A percentile compares a stretch with the other conserved stretches of the same genome.
phyloP scores from a whole-genome alignment of 2,888 invertebrate species.

The Eupsilia transversa region DNA sequence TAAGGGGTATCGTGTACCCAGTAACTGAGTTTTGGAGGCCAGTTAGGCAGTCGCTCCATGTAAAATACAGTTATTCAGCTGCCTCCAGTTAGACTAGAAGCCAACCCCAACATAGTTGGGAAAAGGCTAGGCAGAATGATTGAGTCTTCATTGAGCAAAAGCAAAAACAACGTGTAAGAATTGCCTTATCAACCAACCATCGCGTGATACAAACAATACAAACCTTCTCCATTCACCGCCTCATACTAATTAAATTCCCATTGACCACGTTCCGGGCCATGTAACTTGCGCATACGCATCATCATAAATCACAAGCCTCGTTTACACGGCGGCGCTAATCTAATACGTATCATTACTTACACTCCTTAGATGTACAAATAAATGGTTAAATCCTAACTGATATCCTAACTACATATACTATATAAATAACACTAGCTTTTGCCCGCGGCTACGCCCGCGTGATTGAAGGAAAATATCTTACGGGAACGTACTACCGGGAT shows the following conservation, averaged over 20 bases:
- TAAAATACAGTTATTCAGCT: neutral
- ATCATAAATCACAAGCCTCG: constrained; percentile 32
- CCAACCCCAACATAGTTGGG: neutral
- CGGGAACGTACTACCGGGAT: too few relatives aligned
- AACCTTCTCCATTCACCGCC: too few relatives aligned
- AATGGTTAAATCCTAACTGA: constrained; percentile 2
- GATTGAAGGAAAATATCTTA: too few relatives aligned
- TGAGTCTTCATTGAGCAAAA: neutral
- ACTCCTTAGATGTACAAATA: constrained; percentile 29
- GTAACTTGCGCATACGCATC: constrained; percentile 41
- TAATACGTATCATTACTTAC: constrained; percentile 21
- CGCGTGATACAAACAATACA: too few relatives aligned
- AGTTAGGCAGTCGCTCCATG: neutral
- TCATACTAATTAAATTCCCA: constrained; percentile 13
- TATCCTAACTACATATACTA: too few relatives aligned
- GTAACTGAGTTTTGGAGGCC: neutral
- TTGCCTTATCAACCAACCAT: too few relatives aligned
- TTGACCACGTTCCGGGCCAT: constrained; percentile 26
- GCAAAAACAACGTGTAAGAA: too few relatives aligned
- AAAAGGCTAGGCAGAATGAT: neutral
- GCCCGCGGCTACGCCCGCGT: too few relatives aligned
- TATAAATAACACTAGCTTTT: too few relatives aligned
- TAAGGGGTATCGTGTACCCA: neutral
- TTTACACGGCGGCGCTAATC: constrained; percentile 24
- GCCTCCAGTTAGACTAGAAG: neutral